phyloP scores from a whole-genome alignment of 2,888 invertebrate species.

The Mechanitis mazaeus region DNA sequence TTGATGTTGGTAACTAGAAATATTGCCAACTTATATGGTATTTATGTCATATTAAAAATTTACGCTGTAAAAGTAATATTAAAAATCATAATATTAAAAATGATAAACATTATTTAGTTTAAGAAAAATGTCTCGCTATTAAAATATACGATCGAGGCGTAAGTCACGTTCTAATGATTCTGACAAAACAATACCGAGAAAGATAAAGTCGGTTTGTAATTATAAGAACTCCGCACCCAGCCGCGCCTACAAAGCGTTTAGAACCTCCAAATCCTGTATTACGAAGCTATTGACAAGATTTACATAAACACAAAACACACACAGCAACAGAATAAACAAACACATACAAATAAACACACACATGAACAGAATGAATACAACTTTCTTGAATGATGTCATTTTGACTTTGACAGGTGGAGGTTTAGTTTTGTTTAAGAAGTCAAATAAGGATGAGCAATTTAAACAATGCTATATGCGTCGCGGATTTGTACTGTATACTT shows the following conservation, averaged over 20 bases:
- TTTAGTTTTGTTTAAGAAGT: constrained; percentile 33
- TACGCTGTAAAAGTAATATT: constrained; percentile 3
- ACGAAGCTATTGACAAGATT: constrained; percentile 11
- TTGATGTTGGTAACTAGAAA: constrained; percentile 1
- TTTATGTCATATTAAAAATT: background rate
- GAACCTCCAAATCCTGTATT: constrained; percentile 9
- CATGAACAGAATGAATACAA: constrained; percentile 22
- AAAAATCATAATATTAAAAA: constrained; percentile 1
- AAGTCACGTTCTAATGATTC: constrained; percentile 14
- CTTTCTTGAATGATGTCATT: constrained; percentile 39
- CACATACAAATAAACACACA: no score
- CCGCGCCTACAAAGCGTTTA: constrained; percentile 14
- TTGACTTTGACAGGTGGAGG: constrained; percentile 28
- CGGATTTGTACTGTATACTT: constrained; percentile 24
- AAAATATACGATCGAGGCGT: background rate
- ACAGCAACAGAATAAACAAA: no score
- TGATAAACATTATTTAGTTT: no score
- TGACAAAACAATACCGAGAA: constrained; percentile 13
- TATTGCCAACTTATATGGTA: background rate
- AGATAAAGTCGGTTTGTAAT: constrained; percentile 10
- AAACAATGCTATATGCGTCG: constrained; percentile 32
- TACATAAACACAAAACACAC: constrained; percentile 11
- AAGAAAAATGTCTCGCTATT: background rate
- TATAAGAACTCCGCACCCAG: constrained; percentile 19
- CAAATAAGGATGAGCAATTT: constrained; percentile 31